Evolutionary conservation across 2,113 vertebrate genomes (phyloP), one percentile per base, ranked within the genome.

Genomic region (Petrocephalus microphthalmus): DNA sequence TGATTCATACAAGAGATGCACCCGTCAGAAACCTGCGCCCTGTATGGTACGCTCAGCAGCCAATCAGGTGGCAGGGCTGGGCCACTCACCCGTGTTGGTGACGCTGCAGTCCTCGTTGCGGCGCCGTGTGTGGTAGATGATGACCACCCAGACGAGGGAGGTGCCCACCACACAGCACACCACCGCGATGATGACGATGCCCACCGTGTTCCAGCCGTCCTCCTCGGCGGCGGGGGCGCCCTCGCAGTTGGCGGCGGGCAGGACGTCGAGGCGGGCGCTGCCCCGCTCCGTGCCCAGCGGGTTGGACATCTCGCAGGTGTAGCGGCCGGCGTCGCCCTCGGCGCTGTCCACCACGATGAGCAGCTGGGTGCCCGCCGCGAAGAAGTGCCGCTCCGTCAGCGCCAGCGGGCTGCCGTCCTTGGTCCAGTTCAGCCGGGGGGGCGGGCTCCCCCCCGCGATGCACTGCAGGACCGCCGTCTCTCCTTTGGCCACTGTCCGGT

Each of bases 121-220:
- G 67, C 97, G 95, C 84, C 98, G 95, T 0, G 98, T 99, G 95
- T 99, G 98, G 94, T 99, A 99, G 88, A 99, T 99, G 93, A 99
- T 99, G 93, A 99, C 96, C 92, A 99, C 98, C 98, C 98, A 99
- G 88, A 99, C 98, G 13, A 99, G 95, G 0, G 98, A 99, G 2
- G 98, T 99, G 90, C 98, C 98, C 91, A 99, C 98, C 92, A 99
- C 98, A 45, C 98, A 99, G 95, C 98, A 99, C 81, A 99, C 98
- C 93, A 99, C 98, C 0, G 97, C 98, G 88, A 99, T 99, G 94
- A 99, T 98, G 87, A 99, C 98, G 0, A 99, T 96, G 22, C 98
- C 98, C 92, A 98, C 97, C 0, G 97, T 99, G 90, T 97, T 97
- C 98, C 98, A 99, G 5, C 96, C 97, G 0, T 99, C 98, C 8